These are phyloP conservation scores for Acrossocheilus wenchowensis DNA, from an alignment of 2,797 vertebrate species.

Conservation along the genomic window DNA sequence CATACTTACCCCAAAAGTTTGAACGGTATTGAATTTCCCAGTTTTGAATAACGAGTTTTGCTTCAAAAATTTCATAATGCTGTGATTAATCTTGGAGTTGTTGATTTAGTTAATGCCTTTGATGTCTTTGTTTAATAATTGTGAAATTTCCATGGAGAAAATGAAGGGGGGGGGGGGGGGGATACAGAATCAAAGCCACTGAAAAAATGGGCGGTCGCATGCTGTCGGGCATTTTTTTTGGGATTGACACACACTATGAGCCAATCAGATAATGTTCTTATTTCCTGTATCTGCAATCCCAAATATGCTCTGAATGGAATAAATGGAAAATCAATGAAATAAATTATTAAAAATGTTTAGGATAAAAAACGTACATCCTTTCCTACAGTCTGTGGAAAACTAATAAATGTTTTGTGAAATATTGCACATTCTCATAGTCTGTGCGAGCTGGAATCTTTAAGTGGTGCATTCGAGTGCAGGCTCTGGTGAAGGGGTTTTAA, in stretches of 20 bases:
- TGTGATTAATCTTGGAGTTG: neutral
- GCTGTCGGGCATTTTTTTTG: neutral
- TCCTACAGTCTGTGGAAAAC: neutral
- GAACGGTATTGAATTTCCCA: neutral
- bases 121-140: neutral
- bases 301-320: neutral
- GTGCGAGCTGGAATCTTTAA: neutral
- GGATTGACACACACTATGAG: neutral
- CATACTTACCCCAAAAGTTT: neutral
- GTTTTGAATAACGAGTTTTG: neutral
- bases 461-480: neutral
- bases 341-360: neutral
- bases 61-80: neutral
- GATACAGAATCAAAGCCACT: neutral
- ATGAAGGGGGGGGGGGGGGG: neutral
- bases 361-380: neutral
- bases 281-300: neutral
- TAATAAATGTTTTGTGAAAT: neutral
- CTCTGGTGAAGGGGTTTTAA: slow-evolving; percentile 47
- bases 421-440: neutral
- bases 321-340: neutral
- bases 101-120: neutral
- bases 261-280: neutral
- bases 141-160: neutral
- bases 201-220: neutral